Evolutionary conservation across 2,888 invertebrate species (phyloP), one percentile per base, ranked within the genome.

Genomic region (Napeogenes inachia): DNA sequence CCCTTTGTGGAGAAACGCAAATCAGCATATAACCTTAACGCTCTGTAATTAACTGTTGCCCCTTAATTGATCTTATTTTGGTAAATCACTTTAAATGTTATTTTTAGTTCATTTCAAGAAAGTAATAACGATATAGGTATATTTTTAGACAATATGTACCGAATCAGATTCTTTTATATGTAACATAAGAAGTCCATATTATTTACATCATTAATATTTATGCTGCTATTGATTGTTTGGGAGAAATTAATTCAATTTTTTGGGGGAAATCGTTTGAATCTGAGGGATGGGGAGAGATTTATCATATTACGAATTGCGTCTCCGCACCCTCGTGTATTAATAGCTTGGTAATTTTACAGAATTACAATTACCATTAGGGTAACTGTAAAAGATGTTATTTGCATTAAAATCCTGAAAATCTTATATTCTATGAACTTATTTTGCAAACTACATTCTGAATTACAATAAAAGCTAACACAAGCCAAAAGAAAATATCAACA

Each of bases 301-400:
- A 88, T 88, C 85, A 84, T 81, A 85, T 87, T 87, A 87, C 85
- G 73, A 83, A 84, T 84, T 85, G 79, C 82, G 78, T 78, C 80
- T 84, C 81, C 73, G 77, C 74, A 72, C 77, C 76, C 79, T 77
- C 76, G 75, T 76, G 74, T 81, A 84, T 84, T 86, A 87, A 87
- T 84, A 83, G 81, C 79, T 73, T 75, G 76, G 80, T 78, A 79
- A 80, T 81, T 78, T 82, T 78, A 73, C 73, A 66, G 74, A 82
- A 82, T 83, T 82, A 78, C 76, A 77, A 79, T 81, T 60, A 63
- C 58, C 50, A 50, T 50, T 50, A 50, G 50, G 30, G 50, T 42
- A 42, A 2, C 42, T 42, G 10, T 42, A 10, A 10, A 42, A 35
- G 35, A 5, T 21, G 38, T 10, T 42, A 42, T 42, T 42, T 42